Conservation (phyloP, 1,140 invertebrate species). For the Diorhabda sublineata region DNA sequence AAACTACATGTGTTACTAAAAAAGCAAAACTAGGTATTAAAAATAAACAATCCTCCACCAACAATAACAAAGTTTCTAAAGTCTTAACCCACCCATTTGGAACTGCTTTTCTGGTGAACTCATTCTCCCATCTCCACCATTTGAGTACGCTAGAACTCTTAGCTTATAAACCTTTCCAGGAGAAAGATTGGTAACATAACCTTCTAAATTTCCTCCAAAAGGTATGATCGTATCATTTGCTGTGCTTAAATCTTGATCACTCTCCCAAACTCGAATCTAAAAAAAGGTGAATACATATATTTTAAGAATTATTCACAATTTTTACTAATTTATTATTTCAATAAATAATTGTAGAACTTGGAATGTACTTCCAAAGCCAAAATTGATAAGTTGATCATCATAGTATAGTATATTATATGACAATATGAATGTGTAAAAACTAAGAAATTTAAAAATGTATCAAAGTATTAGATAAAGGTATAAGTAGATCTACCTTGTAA, state of each 20-base stretch:
- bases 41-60: not conserved
- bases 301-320: no score
- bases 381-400: no score
- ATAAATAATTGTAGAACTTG: no score
- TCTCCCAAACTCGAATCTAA: constrained; percentile 84
- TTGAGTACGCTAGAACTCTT: constrained; percentile 86
- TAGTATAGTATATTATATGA: no score
- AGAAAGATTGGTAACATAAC: constrained; percentile 70
- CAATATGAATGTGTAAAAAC: no score
- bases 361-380: no score
- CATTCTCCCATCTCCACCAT: constrained; percentile 93
- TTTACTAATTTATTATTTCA: no score
- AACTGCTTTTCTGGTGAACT: constrained; percentile 86
- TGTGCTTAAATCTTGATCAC: constrained; percentile 85
- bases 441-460: no score
- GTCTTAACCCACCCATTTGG: constrained; percentile 65
- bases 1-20: no score
- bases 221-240: constrained; percentile 81
- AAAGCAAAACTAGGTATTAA: no score
- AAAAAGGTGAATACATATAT: constrained; percentile 23
- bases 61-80: not conserved
- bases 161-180: constrained; percentile 85
- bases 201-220: constrained; percentile 72
- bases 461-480: not conserved
- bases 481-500: constrained; percentile 67